A percentile compares a stretch with the other conserved stretches of the same genome.
These are phyloP conservation scores for Bothrops jararaca DNA, from an alignment of 2,113 vertebrate species.

Conservation along the genomic window DNA sequence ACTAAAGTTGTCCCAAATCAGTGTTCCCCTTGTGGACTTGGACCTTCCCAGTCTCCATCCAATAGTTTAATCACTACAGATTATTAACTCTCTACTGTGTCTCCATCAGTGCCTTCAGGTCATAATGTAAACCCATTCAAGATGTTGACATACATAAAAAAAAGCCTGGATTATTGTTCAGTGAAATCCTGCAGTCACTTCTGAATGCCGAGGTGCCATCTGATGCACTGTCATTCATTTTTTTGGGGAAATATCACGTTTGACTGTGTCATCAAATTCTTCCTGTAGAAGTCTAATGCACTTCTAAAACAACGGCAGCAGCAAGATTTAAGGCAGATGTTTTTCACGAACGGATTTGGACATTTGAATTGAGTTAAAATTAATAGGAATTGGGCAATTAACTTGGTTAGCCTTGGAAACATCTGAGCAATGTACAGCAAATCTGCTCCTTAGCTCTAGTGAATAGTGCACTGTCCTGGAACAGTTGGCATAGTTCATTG, in stretches of 20 bases:
- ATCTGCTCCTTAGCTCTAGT: not conserved
- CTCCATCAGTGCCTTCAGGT: not conserved
- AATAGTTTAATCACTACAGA: not conserved
- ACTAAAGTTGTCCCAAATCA: not conserved
- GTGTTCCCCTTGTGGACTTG: not conserved
- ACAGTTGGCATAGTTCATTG: conserved; percentile 54
- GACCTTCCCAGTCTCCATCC: not conserved
- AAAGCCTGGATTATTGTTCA: not conserved
- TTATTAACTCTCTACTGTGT: not conserved
- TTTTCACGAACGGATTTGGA: not conserved
- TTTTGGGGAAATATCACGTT: not conserved
- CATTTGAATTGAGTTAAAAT: not conserved
- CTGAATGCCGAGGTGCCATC: not conserved
- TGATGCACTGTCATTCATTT: not conserved
- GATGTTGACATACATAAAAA: not conserved
- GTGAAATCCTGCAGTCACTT: not conserved
- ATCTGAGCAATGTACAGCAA: not conserved
- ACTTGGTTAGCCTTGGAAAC: conserved; percentile 22
- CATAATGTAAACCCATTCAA: not conserved
- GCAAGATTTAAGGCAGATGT: not conserved
- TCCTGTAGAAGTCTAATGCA: not conserved
- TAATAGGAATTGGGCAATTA: conserved; percentile 4
- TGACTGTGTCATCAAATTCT: not conserved
- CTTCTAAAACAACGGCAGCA: not conserved
- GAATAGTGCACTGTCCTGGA: conserved; percentile 19